Evolutionary conservation across 2,888 invertebrate genomes (phyloP).

Genomic region (Pandemis cinnamomeana): DNA sequence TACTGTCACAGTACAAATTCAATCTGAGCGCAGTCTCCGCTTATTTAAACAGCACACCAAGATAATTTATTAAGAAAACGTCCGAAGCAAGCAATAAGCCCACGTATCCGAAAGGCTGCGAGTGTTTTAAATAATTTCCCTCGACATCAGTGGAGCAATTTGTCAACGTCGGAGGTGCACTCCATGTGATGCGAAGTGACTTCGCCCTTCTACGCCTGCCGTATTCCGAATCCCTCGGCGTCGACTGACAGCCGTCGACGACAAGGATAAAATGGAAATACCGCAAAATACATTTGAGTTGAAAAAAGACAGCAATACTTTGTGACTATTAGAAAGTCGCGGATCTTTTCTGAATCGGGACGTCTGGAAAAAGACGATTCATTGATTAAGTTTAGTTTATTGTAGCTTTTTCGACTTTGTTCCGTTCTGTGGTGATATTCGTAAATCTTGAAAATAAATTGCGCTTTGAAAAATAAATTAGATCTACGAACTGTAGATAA

Average conservation of each 20-base stretch:
- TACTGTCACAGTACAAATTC: constrained; percentile 1
- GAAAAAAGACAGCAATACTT: constrained; percentile 2
- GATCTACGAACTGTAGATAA: background rate
- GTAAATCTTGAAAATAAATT: background rate
- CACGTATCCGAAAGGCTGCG: constrained; percentile 20
- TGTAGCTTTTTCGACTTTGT: background rate
- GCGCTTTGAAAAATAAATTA: background rate
- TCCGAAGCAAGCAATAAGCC: constrained; percentile 14
- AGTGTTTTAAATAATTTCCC: constrained; percentile 68
- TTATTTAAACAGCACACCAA: background rate
- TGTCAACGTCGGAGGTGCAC: constrained; percentile 59
- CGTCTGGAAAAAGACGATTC: constrained; percentile 13
- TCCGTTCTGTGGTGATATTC: background rate
- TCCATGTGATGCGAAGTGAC: constrained; percentile 36
- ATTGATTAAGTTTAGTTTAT: constrained; percentile 6
- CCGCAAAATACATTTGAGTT: background rate
- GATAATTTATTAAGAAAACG: constrained; percentile 9
- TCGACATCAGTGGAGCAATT: constrained; percentile 57
- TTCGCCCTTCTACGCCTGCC: constrained; percentile 30
- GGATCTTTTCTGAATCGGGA: background rate
- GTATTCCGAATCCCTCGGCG: constrained; percentile 37
- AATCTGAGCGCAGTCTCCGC: background rate
- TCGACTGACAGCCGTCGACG: constrained; percentile 21
- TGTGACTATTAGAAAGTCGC: background rate
- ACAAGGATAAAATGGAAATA: background rate